Evolutionary conservation across 2,888 invertebrate species (phyloP), one percentile per base, ranked within the genome.

Genomic region (Tachina fera): DNA sequence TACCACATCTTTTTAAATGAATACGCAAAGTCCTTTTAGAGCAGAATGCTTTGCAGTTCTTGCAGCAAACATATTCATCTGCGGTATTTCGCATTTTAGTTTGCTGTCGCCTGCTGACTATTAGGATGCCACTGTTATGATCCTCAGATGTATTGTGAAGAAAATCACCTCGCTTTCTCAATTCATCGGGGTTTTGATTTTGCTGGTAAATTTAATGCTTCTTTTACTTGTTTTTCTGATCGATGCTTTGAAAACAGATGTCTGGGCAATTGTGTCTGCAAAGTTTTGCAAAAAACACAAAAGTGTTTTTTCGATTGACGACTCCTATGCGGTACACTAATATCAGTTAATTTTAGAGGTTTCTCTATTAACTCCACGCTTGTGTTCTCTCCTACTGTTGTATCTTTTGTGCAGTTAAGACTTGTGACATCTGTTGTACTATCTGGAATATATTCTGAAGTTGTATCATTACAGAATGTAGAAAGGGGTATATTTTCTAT

Each of bases 1-100:
- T 56, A n/a, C 43, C 43, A n/a, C 61, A 61, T n/a, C 9, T 61
- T 41, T n/a, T 61, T 41, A n/a, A 41, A 16, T 61, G 39, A 41
- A 61, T 41, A 14, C 61, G 41, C 6, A 61, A 10, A 1, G 43
- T 41, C 9, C 14, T 41, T 41, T 61, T 61, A n/a, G 16, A 41
- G 41, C 43, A 61, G 43, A 61, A 61, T n/a, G 41, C 61, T 41
- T 61, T 61, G 9, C 61, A 61, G 16, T n/a, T 61, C 41, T 61
- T 61, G 61, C 61, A 61, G n/a, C 41, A 41, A n/a, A 61, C 16
- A 14, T 61, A 61, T 9, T 61, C 61, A 61, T 61, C 61, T n/a
- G 41, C 61, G 9, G 3, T 19, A n/a, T 61, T 61, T 41, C 43
- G 11, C n/a, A 9, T n/a, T 61, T 41, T 61, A 41, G 41, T 10